Evolutionary conservation across 2,888 invertebrate species (phyloP).

Genomic region (Melieria omissa): DNA sequence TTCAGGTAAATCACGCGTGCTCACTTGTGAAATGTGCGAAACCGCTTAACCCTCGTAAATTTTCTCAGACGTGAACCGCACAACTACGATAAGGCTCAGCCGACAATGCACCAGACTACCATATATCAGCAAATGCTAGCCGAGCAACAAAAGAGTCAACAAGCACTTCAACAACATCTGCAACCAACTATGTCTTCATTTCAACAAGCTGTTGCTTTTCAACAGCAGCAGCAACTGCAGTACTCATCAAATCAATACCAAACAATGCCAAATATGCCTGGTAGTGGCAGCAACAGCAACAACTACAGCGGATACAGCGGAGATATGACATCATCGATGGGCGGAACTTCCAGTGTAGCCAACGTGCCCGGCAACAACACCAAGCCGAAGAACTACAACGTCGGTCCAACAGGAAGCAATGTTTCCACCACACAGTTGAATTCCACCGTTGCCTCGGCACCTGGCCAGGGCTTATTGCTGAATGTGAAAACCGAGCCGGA

Average conservation of each 20-base stretch:
- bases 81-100: conserved; percentile 67
- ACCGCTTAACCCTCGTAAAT: background rate
- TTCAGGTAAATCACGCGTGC: conserved; percentile 49
- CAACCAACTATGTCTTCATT: conserved; percentile 44
- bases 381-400: conserved; percentile 13
- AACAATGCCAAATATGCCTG: conserved; percentile 24
- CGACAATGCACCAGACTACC: conserved; percentile 67
- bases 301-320: conserved; percentile 13
- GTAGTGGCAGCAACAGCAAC: conserved; percentile 15
- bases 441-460: background rate
- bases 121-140: conserved; percentile 67
- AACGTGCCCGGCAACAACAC: conserved; percentile 13
- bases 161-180: conserved; percentile 52
- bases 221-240: conserved; percentile 51
- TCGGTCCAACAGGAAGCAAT: conserved; percentile 1
- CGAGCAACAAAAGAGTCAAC: conserved; percentile 61
- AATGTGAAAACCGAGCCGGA: conserved; percentile 62
- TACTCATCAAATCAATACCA: conserved; percentile 37
- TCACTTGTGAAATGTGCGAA: conserved; percentile 2
- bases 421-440: background rate
- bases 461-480: conserved; percentile 42
- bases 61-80: conserved; percentile 63
- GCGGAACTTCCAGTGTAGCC: conserved; percentile 4
- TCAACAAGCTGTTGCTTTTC: conserved; percentile 47
- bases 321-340: background rate